Evolutionary conservation across 2,888 invertebrate species (phyloP).

Genomic region (Pimpla rufipes): DNA sequence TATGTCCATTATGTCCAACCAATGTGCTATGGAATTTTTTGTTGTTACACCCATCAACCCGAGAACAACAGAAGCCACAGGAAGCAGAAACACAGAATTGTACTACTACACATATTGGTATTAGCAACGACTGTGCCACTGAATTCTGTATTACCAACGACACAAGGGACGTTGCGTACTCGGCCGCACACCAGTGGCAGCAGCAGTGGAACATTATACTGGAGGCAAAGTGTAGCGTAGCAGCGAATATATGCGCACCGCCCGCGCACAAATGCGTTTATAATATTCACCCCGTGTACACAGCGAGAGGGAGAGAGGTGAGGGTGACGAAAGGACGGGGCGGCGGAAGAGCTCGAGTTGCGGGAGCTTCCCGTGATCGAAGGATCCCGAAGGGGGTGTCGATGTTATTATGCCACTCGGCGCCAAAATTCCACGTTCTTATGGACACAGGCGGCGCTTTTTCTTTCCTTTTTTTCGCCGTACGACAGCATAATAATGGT

Average conservation of each 20-base stretch:
- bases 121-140: conserved; percentile 42
- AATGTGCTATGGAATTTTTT: background rate
- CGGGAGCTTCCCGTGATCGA: conserved; percentile 49
- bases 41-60: background rate
- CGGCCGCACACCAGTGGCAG: background rate
- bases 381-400: conserved; percentile 43
- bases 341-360: conserved; percentile 52
- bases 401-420: conserved; percentile 72
- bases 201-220: conserved; percentile 13
- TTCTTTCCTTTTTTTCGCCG: background rate
- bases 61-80: conserved; percentile 28
- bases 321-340: conserved; percentile 68
- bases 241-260: conserved; percentile 61
- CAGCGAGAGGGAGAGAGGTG: conserved; percentile 58
- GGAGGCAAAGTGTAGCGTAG: conserved; percentile 37
- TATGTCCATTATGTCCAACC: conserved; percentile 14
- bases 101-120: conserved; percentile 41
- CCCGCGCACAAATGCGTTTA: conserved; percentile 78
- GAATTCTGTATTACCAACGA: conserved; percentile 62
- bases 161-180: conserved; percentile 33
- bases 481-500: conserved; percentile 30
- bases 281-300: conserved; percentile 82
- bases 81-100: conserved; percentile 30
- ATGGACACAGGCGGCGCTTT: conserved; percentile 20
- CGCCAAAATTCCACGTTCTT: conserved; percentile 60